Evolutionary conservation across 1,140 invertebrate genomes (phyloP), one percentile per base, ranked within the genome.

Genomic region (Gryllus bimaculatus): DNA sequence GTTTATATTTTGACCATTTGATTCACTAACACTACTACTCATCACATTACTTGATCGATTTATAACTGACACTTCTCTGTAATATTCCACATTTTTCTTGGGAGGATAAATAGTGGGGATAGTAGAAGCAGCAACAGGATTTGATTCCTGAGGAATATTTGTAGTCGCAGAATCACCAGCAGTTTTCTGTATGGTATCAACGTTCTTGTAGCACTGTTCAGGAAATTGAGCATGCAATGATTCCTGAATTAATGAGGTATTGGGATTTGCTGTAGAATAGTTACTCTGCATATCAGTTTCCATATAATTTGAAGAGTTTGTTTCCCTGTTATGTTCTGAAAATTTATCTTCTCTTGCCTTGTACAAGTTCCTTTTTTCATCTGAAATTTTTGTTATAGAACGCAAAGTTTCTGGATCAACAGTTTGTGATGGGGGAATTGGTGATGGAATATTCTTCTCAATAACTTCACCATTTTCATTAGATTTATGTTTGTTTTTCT

Each of bases 21-120:
- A 47, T 18, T 76, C 39, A 15, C 18, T 47, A n/a, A 77, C 21
- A 20, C 18, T 48, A 10, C 18, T n/a, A 18, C 47, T 39, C 18
- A n/a, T 15, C 0, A 47, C n/a, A n/a, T 47, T 77, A 49, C 47
- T 77, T 15, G 76, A 47, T 49, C 76, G 47, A 20, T 77, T 77
- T 13, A 77, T 77, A 18, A 77, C 76, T 48, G 76, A 47, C 18
- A 77, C 76, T 48, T 39, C 76, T 21, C 48, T 47, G 21, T 47
- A 77, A 20, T 77, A 48, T 49, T 77, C 47, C 20, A 10, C 78
- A 8, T 47, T 48, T 26, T 78, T 39, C 26, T 39, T 66, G 21
- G 74, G 54, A 8, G 47, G 74, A 75, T 81, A 75, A 18, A 49
- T 74, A 0, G 79, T 73, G 8, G 78, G 78, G 18, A 76, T n/a